Conservation (phyloP, 1,140 invertebrate species). For the Megalopta genalis region DNA sequence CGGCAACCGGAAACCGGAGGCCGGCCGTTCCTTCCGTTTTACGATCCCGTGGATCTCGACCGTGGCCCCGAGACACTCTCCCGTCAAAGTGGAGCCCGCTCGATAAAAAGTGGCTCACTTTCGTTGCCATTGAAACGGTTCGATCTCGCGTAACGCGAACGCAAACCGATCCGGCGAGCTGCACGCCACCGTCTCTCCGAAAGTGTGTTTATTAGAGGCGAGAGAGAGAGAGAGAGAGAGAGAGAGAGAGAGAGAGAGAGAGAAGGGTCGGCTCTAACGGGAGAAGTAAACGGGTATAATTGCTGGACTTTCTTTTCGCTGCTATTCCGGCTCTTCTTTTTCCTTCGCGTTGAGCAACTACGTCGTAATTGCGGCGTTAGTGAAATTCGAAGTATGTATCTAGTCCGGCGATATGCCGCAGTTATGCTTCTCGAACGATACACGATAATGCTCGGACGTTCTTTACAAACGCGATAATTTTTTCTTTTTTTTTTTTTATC, state of each 20-base stretch:
- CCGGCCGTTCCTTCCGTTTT: conserved; percentile 30
- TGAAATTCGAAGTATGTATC: too few species aligned
- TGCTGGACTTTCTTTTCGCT: conserved; percentile 28
- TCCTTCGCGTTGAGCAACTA: neutral
- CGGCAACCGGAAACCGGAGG: conserved; percentile 22
- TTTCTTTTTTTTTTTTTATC: too few species aligned
- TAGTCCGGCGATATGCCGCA: too few species aligned
- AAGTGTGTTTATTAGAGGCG: conserved; percentile 28
- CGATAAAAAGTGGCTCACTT: conserved; percentile 62
- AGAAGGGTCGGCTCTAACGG: conserved; percentile 14
- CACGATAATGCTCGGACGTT: too few species aligned
- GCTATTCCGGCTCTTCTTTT: neutral
- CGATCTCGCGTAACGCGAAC: neutral
- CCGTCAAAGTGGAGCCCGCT: conserved; percentile 33
- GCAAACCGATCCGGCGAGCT: neutral
- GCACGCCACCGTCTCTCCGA: neutral
- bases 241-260: conserved; percentile 26
- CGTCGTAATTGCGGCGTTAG: neutral
- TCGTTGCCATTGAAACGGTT: conserved; percentile 30
- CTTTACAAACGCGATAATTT: too few species aligned
- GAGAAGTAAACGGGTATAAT: conserved; percentile 27
- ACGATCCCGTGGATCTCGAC: conserved; percentile 26
- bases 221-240: conserved; percentile 26
- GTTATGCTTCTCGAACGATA: too few species aligned
- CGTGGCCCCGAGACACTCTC: conserved; percentile 13